Conservation (phyloP, 2,797 vertebrate species). For the Eremophila alpestris region DNA sequence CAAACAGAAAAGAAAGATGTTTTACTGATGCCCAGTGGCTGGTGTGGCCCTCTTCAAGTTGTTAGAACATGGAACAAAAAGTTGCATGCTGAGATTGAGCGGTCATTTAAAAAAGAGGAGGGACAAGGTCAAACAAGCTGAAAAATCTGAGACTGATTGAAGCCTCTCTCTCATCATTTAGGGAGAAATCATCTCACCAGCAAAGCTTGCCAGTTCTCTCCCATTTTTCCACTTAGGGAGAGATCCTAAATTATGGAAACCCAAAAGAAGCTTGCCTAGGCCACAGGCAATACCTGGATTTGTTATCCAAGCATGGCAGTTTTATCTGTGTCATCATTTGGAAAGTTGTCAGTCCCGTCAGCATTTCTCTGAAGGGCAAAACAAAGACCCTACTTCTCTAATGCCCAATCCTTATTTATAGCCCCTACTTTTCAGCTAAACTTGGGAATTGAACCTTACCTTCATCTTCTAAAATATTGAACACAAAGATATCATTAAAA, state of each 20-base stretch:
- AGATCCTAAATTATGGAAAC: background rate
- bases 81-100: accelerated
- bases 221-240: background rate
- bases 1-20: background rate
- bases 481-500: background rate
- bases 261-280: background rate
- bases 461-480: background rate
- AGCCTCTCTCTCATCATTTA: background rate
- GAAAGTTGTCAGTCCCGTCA: background rate
- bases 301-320: background rate
- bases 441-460: background rate
- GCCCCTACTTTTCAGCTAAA: background rate
- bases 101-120: accelerated
- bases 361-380: background rate
- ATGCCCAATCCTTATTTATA: background rate
- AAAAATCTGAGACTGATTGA: background rate
- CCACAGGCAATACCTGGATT: background rate
- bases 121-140: background rate
- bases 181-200: background rate
- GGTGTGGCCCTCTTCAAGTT: too few species aligned
- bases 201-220: background rate
- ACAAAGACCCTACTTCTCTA: background rate
- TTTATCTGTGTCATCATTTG: background rate
- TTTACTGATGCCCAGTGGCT: background rate
- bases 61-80: background rate